A percentile compares a stretch with the other conserved stretches of the same genome.
phyloP scores from a whole-genome alignment of 2,888 invertebrate genomes.

The Poecilus cupreus region DNA sequence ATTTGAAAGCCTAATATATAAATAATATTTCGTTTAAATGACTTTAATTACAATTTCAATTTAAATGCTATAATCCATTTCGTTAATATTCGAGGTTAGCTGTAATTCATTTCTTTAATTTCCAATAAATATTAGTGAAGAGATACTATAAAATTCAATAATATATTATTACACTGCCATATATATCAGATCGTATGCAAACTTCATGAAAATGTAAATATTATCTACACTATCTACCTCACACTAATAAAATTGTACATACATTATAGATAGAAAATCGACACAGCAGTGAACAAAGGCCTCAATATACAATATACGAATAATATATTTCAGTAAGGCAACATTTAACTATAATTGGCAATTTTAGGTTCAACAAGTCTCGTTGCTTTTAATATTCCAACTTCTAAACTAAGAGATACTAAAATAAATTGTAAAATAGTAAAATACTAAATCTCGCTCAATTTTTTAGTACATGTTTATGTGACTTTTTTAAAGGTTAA shows the following conservation, averaged over 20 bases:
- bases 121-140: neutral
- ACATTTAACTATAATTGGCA: constrained; percentile 25
- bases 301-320: neutral
- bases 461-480: too few species aligned
- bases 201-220: neutral
- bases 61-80: too few species aligned
- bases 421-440: too few species aligned
- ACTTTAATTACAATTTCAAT: too few species aligned
- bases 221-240: neutral
- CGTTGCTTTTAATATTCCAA: too few species aligned
- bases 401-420: too few species aligned
- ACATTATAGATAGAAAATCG: neutral
- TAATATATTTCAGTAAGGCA: constrained; percentile 35
- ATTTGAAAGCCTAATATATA: too few species aligned
- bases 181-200: neutral
- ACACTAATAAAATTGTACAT: neutral
- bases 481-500: too few species aligned
- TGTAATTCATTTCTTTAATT: neutral
- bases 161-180: neutral
- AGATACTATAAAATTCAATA: neutral
- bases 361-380: neutral
- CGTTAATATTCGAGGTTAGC: neutral
- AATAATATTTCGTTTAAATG: too few species aligned
- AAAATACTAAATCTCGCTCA: too few species aligned
- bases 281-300: constrained; percentile 30